phyloP scores from a whole-genome alignment of 2,113 vertebrate species.

The Cavia porcellus region DNA sequence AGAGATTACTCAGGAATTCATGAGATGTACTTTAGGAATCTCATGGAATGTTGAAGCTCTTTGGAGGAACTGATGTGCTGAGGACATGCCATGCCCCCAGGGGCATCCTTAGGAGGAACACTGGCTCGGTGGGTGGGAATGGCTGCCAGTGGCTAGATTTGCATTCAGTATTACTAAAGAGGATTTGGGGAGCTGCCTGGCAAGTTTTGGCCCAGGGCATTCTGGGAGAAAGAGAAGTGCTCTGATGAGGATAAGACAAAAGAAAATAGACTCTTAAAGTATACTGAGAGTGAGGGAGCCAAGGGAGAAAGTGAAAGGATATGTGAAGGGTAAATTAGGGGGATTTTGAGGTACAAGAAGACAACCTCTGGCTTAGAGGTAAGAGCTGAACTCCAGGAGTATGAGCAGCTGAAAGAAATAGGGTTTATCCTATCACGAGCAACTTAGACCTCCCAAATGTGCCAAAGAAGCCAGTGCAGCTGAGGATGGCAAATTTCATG shows the following conservation, averaged over 20 bases:
- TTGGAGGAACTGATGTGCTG: neutral
- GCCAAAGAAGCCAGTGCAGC: neutral
- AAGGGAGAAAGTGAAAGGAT: neutral
- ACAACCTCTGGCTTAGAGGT: neutral
- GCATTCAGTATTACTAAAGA: neutral
- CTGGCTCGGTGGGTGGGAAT: neutral
- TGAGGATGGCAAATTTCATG: neutral
- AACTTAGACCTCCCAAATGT: neutral
- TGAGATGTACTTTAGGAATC: neutral
- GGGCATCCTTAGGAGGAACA: neutral
- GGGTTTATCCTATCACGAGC: neutral
- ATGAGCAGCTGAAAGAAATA: neutral
- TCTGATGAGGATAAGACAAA: neutral
- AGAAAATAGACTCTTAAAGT: neutral
- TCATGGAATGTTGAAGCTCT: neutral
- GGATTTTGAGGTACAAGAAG: neutral
- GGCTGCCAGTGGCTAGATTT: neutral
- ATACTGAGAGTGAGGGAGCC: neutral
- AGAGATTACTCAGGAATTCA: neutral
- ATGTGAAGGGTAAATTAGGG: neutral
- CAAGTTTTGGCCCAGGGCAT: neutral
- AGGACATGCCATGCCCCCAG: fast-evolving
- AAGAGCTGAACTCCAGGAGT: neutral
- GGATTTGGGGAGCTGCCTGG: neutral
- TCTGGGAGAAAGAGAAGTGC: neutral